A percentile compares a stretch with the other conserved stretches of the same genome.
Conservation (phyloP, 2,888 invertebrate species). For the Gari tellinella region DNA sequence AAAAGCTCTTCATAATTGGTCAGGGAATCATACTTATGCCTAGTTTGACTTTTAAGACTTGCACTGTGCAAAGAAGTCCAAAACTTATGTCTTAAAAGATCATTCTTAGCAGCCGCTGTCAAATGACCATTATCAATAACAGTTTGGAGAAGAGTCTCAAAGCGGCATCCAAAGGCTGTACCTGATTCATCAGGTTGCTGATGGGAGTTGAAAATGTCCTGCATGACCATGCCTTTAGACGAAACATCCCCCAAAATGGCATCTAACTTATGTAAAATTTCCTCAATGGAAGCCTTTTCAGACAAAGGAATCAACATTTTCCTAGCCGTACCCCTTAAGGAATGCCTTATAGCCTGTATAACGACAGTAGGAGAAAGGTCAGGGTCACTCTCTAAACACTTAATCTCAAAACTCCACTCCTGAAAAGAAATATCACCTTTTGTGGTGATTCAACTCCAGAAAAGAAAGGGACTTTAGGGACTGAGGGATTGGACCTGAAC, state of each 20-base stretch:
- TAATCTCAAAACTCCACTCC: slow-evolving; percentile 34
- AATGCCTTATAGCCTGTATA: slow-evolving; percentile 21
- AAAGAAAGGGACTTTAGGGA: slow-evolving; percentile 33
- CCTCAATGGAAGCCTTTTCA: slow-evolving; percentile 16
- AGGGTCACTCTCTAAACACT: slow-evolving; percentile 17
- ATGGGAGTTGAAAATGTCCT: slow-evolving; percentile 28
- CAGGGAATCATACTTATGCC: slow-evolving; percentile 41
- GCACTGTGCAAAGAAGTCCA: slow-evolving; percentile 32
- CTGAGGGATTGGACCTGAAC: not conserved
- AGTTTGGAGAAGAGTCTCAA: slow-evolving; percentile 27
- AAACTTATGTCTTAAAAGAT: slow-evolving; percentile 35
- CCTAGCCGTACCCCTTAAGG: slow-evolving; percentile 33
- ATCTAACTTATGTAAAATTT: slow-evolving; percentile 28
- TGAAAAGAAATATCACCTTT: slow-evolving; percentile 31
- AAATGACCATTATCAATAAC: slow-evolving; percentile 32
- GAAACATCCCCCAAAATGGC: slow-evolving; percentile 27
- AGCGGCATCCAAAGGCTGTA: slow-evolving; percentile 39
- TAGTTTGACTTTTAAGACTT: slow-evolving; percentile 25
- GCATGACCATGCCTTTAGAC: slow-evolving; percentile 37
- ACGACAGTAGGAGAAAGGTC: slow-evolving; percentile 1
- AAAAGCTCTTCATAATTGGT: slow-evolving; percentile 23
- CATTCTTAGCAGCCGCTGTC: slow-evolving; percentile 25
- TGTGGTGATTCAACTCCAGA: slow-evolving; percentile 34
- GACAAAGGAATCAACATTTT: slow-evolving; percentile 33
- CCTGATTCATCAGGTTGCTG: slow-evolving; percentile 30